Base-by-base conservation (phyloP, 2,888 invertebrate genomes). In the Cosmia pyralina region DNA sequence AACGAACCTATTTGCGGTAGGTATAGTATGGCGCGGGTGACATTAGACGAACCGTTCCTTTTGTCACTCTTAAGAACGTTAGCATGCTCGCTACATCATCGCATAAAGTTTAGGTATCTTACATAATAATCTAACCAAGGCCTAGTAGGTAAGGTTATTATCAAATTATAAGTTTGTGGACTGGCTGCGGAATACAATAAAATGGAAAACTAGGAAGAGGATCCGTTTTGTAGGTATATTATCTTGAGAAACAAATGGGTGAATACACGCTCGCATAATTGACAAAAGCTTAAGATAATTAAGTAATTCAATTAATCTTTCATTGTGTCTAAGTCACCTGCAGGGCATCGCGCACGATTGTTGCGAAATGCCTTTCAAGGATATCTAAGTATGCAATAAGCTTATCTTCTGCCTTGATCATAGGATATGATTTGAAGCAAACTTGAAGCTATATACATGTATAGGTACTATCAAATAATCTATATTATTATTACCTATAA, bases 311-410 rank as follows among this genome's bases (percentile, higher is more conserved):
- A 69, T 65, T 55, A 34, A 50, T 75, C 13, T 55, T 60, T 48
- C 53, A 60, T 57, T 57, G 41, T 63, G 13, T 66, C 19, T 52
- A 57, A 80, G 41, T 22, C 48, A n/a, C 62, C 53, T 67, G 4
- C 66, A 70, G 68, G 77, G 57, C 58, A 81, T 50, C 22, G 67
- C 38, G 65, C 62, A 74, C 62, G 69, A 50, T 53, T 72, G 46
- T 79, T 79, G 65, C 68, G 75, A 83, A 83, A 81, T 70, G 77
- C 60, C 65, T 65, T 75, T 72, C 81, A 78, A 82, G 79, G 84
- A 69, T 70, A 50, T 62, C 22, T 58, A 50, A 65, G 59, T 65
- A 46, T 60, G 55, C 69, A 63, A 28, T 70, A 57, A 44, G 52
- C 28, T 64, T 53, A 65, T 55, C 7, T n/a, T 17, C 64, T 55